Conservation (phyloP, 2,797 vertebrate species). For the Parambassis ranga region DNA sequence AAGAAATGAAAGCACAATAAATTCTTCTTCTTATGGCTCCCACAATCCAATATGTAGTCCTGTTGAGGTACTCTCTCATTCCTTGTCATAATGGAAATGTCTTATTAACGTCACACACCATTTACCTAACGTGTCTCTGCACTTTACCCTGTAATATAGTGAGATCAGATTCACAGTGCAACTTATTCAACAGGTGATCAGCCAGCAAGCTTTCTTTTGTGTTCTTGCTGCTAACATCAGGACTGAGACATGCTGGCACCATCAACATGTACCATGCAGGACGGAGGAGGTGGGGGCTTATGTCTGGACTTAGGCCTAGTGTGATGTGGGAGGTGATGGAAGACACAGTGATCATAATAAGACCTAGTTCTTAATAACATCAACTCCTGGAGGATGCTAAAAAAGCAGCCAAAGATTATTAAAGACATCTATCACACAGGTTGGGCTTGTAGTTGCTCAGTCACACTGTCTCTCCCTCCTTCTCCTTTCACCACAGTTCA, state of each 20-base stretch:
- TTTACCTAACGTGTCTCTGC: conserved; percentile 26
- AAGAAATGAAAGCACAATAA: conserved; percentile 61
- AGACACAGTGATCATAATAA: conserved; percentile 74
- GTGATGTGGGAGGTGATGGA: conserved; percentile 54
- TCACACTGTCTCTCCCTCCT: conserved; percentile 34
- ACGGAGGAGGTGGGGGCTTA: conserved; percentile 46
- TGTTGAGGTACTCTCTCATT: conserved; percentile 28
- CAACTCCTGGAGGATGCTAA: conserved; percentile 68
- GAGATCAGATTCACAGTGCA: not conserved
- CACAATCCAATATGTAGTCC: conserved; percentile 37
- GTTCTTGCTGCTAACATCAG: conserved; percentile 23
- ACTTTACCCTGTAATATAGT: not conserved
- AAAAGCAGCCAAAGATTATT: conserved; percentile 76
- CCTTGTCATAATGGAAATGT: conserved; percentile 41
- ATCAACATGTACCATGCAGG: conserved; percentile 59
- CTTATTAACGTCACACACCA: conserved; percentile 55
- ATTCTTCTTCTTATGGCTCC: conserved; percentile 56
- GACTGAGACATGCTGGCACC: conserved; percentile 54
- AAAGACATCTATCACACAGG: conserved; percentile 80
- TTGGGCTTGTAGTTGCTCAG: conserved; percentile 51
- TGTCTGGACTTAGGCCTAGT: conserved; percentile 50
- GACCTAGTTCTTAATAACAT: conserved; percentile 77
- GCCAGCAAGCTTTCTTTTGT: conserved; percentile 12
- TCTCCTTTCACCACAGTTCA: conserved; percentile 25
- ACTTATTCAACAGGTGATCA: conserved; percentile 63